Conservation (phyloP, 2,113 vertebrate genomes). For the Bungarus multicinctus region DNA sequence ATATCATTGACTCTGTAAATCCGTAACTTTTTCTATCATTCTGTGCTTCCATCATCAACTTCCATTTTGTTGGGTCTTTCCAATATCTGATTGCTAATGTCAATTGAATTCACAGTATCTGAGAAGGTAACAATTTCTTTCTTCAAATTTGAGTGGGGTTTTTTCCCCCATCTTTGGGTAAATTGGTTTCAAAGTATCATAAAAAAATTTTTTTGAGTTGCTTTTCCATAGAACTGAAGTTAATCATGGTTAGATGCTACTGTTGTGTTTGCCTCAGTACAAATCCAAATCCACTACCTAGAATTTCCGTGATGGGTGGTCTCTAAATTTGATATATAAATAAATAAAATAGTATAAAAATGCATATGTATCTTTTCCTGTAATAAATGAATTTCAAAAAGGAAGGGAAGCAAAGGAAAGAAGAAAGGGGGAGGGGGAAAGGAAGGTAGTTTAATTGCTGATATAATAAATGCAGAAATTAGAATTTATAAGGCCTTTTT, state of each 20-base stretch:
- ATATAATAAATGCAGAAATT: conserved; percentile 8
- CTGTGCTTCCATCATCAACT: background rate
- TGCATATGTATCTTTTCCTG: background rate
- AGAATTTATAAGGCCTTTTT: conserved; percentile 21
- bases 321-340: background rate
- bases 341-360: background rate
- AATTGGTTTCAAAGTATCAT: background rate
- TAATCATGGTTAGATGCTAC: background rate
- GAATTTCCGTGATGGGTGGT: background rate
- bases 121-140: background rate
- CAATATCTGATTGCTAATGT: background rate
- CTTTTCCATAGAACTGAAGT: background rate
- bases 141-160: background rate
- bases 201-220: background rate
- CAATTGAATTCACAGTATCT: background rate
- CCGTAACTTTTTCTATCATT: background rate
- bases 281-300: background rate
- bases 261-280: background rate
- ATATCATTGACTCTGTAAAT: background rate
- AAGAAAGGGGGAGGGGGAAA: background rate
- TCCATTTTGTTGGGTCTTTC: background rate
- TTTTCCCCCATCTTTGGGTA: background rate
- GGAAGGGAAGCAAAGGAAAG: background rate
- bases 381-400: background rate
- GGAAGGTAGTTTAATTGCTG: background rate